These are phyloP conservation scores for Sceloporus tristichus DNA, from an alignment of 2,113 vertebrate genomes.

Conservation along the genomic window DNA sequence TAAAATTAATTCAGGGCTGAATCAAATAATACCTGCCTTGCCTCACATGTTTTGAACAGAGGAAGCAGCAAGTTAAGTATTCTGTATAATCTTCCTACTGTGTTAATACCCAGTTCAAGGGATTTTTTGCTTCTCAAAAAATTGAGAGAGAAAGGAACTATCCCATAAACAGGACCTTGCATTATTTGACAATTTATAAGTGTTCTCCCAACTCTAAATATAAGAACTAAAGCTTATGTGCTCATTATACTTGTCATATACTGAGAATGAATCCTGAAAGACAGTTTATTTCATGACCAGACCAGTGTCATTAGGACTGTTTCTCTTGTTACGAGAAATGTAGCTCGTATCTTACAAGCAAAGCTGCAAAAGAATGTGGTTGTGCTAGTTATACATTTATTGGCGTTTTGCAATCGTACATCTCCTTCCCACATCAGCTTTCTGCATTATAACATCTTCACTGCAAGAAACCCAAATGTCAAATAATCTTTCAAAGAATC, in stretches of 20 bases:
- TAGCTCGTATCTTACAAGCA: background rate
- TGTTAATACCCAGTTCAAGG: background rate
- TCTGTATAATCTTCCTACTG: background rate
- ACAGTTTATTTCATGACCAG: background rate
- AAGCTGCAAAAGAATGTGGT: slow-evolving; percentile 1
- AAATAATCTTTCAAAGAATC: background rate
- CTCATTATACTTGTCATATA: background rate
- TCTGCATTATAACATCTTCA: background rate
- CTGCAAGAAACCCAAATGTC: background rate
- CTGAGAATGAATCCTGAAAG: background rate
- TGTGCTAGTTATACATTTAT: background rate
- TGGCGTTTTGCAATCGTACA: slow-evolving; percentile 8
- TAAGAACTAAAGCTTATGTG: background rate
- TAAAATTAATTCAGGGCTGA: background rate
- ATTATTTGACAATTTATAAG: background rate
- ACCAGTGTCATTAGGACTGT: background rate
- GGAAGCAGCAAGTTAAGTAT: background rate
- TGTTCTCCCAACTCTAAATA: background rate
- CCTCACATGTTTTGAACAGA: background rate
- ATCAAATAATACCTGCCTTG: background rate
- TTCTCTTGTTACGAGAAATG: background rate
- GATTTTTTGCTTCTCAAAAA: background rate
- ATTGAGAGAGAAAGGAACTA: background rate
- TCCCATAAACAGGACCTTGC: background rate
- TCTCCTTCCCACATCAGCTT: background rate